Base-by-base conservation (phyloP, 92 coral and sea anemone genomes). In the Epizoanthus stellaris region DNA sequence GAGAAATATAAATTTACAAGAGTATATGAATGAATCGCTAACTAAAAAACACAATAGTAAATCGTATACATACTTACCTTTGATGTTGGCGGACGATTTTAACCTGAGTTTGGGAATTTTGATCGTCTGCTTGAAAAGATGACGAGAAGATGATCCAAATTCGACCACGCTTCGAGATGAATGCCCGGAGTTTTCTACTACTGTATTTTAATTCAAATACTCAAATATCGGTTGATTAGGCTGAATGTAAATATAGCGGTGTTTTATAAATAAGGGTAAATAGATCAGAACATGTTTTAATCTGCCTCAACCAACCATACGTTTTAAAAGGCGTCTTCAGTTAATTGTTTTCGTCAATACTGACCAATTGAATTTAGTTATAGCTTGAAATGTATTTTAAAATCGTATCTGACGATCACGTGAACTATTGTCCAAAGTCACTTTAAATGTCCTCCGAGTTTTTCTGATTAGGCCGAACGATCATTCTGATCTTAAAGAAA, bases 221-320 rank as follows among this genome's bases (percentile, higher is more conserved):
- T 61, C 15, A 40, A 42, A 60, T 77, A 77, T 39, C 67, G 67
- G 23, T 6, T 61, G 52, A 61, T 40, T 63, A 19, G 21, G 14
- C 12, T 43, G 39, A 63, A 62, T 63, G 72, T 63, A 62, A 63
- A 79, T 79, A 79, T 63, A 79, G 83, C 83, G 72, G 71, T 79
- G 60, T 43, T 40, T 45, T 79, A 63, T 21, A 63, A 63, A 43
- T 42, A 79, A 63, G 66, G 83, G 53, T 43, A 63, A 79, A 63
- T 79, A 79, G 40, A 76, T 62, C 82, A 62, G 70, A 62, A 77
- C 42, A 61, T 62, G 34, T 62, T 77, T 61, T 77, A 77, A 77
- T 79, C 83, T 19, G 15, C 71, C 64, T 21, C 61, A 64, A 40
- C 83, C 83, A 79, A 79, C 83, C 54, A 30, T 63, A 14, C 64